Conservation (phyloP, 1,140 invertebrate species). For the Campoletis sonorensis region DNA sequence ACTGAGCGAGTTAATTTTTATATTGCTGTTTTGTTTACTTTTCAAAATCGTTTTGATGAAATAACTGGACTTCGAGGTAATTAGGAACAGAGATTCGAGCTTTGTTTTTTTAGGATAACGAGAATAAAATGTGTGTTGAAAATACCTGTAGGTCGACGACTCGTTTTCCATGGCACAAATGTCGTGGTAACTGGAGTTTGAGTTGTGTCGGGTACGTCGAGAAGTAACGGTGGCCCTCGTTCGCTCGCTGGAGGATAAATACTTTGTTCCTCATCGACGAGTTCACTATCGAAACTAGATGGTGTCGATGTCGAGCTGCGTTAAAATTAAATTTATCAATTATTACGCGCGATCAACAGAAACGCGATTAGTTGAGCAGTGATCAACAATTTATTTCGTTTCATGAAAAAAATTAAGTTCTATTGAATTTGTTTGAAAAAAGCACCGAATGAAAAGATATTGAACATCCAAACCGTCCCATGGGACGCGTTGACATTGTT, state of each 20-base stretch:
- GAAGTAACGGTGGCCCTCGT: constrained; percentile 60
- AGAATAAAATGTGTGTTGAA: constrained; percentile 18
- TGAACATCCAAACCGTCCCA: constrained; percentile 52
- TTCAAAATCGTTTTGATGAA: too few relatives aligned
- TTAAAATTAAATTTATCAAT: not conserved
- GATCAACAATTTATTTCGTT: constrained; percentile 23
- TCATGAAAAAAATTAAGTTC: too few relatives aligned
- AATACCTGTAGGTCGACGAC: constrained; percentile 70
- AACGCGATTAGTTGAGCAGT: not conserved
- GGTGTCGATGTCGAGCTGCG: constrained; percentile 63
- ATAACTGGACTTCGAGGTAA: too few relatives aligned
- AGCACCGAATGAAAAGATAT: not conserved
- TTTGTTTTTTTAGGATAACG: too few relatives aligned
- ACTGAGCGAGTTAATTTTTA: too few relatives aligned
- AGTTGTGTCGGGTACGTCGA: constrained; percentile 63
- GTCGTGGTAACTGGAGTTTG: constrained; percentile 66
- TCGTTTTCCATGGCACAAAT: constrained; percentile 71
- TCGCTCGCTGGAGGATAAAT: constrained; percentile 59
- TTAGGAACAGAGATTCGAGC: too few relatives aligned
- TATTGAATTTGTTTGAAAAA: too few relatives aligned
- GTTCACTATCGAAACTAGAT: constrained; percentile 61
- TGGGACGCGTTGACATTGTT: too few relatives aligned
- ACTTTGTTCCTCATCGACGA: constrained; percentile 60
- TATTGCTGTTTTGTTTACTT: too few relatives aligned
- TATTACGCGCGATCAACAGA: not conserved